Evolutionary conservation across 2,113 vertebrate genomes (phyloP), one percentile per base, ranked within the genome.

Genomic region (Zosterops pallidus): DNA sequence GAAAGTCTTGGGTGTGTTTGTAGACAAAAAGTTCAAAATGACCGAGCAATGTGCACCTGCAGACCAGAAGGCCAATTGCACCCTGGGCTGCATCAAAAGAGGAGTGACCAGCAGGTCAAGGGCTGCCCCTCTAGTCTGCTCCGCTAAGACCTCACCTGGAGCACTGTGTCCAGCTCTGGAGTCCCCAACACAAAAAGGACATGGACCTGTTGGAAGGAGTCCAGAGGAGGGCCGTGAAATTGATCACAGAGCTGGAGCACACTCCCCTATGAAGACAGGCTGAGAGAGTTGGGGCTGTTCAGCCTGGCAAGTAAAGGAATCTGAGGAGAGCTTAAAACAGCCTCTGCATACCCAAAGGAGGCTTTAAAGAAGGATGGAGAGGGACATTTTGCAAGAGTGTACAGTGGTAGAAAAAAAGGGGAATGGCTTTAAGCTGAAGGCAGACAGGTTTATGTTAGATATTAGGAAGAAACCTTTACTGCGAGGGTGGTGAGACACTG

Each of bases 11-110:
- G 9, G 9, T 0, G 2, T 68, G 14, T 59, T 67, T 44, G 13
- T 20, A 37, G 26, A 68, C 1, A 0, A 68, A 50, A 59, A 26
- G 11, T 11, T 68, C 17, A 50, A 42, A 35, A 59, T 42, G 5
- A 44, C 21, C 25, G 21, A 41, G 26, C 12, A 50, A 35, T 14
- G 18, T 26, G 24, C 0, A 0, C 8, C 52, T 65, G 52, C 24
- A 75, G 35, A 24, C 42, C 62, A 67, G 44, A 67, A 25, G 9
- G 13, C 11, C 25, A 42, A 5, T 16, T 6, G 4, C 22, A 49
- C 25, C n/a, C 42, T 20, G 14, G 28, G 1, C 2, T 49, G 9
- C 20, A 31, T 21, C 37, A 50, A 57, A 84, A 50, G 25, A 67
- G 21, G 4, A 35, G 20, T 20, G 16, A 42, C 12, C 71, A 67